Evolutionary conservation across 2,797 vertebrate species (phyloP), one percentile per base, ranked within the genome.

Genomic region (Menidia menidia): DNA sequence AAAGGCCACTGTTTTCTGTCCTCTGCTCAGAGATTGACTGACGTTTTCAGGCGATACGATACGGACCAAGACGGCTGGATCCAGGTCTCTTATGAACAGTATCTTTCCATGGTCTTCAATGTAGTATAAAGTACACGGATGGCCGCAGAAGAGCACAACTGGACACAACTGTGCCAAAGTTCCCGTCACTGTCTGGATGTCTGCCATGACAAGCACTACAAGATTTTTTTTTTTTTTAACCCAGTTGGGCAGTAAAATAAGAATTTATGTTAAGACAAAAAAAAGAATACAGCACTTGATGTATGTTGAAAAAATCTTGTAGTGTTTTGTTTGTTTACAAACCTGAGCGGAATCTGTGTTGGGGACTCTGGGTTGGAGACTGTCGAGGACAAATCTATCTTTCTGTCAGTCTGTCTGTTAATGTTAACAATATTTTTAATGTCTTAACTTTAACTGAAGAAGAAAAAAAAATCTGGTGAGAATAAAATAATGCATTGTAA

Each of bases 1-100:
- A 31, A 51, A 18, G 7, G 11, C 14, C 5, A n/a, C 39, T 77
- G 5, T 3, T 60, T 47, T 13, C n/a, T 43, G 39, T 71, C 3
- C 1, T 64, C 65, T 75, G 70, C 73, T 19, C 93, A 99, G 98
- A 97, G 96, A 92, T 85, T 99, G 93, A 99, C 98, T 0, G 97
- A 99, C 6, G 94, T 98, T 69, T 99, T 99, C 92, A 93, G 97
- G 57, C 93, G 97, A 18, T 98, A 97, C 0, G 98, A 99, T 53
- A 99, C 98, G 0, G 98, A 99, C 83, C 97, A 97, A 70, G 98
- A 99, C 0, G 98, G 98, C 88, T 99, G 98, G 98, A 98, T 99
- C 82, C 97, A 99, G 87, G 96, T 99, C 82, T 99, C 98, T 48
- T 99, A 99, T 13, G 98, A 99, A 92, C 98, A 99, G 53, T 99